Base-by-base conservation (phyloP, 2,888 invertebrate species). In the Amiota minor region DNA sequence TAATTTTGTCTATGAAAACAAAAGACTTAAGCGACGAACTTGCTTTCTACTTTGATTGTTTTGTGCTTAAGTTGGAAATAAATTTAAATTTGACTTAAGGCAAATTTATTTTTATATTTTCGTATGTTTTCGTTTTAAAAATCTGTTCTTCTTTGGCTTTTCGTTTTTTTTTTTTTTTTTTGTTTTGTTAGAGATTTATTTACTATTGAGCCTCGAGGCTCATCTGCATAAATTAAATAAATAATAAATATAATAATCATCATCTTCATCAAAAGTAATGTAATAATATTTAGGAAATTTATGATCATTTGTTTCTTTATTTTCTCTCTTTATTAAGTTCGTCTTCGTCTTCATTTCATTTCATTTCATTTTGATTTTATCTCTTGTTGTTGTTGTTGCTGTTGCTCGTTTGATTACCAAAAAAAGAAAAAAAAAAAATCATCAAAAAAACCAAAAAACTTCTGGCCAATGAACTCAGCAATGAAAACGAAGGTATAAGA, bases 401-500 rank as follows among this genome's bases (percentile, higher is more conserved):
- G 68, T 53, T 73, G 78, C 20, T 77, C 35, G 35, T 35, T 35
- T 59, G 59, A 59, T 59, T 59, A 59, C 59, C 59, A 59, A 59
- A 59, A 59, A 59, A 56, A 16, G 64, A 59, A 23, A 23, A 3
- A 35, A 35, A 3, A 3, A 35, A 35, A n/a, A n/a, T n/a, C 35
- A 35, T 6, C 2, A 35, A 35, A 35, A 35, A 1, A 23, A 23
- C 35, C 2, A 35, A 35, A 35, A 35, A 75, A 75, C 46, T 70
- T 71, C 46, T 76, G 84, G 87, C 83, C 87, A 87, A 82, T 88
- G 87, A 88, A 88, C 87, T 87, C 75, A 78, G 81, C 86, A 88
- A 88, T 87, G 88, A 88, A 88, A 88, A 88, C 87, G 87, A 88
- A 88, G 82, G 87, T 83, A 86, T 81, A 83, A 86, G 79, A 83